Evolutionary conservation across 1,140 invertebrate genomes (phyloP).

Genomic region (Antheraea pernyi): DNA sequence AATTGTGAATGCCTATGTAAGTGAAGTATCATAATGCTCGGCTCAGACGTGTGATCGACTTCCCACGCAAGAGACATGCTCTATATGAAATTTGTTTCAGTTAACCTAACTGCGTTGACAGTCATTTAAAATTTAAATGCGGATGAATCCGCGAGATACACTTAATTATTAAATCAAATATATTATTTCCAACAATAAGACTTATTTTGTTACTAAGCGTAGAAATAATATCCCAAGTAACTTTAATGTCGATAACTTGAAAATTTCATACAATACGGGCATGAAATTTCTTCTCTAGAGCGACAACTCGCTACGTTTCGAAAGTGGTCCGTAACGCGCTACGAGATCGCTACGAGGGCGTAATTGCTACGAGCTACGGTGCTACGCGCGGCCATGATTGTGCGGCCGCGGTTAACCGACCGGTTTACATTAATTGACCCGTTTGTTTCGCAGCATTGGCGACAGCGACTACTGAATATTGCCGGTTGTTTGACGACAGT

Average conservation of each 20-base stretch:
- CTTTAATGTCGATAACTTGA: neutral
- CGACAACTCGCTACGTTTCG: constrained; percentile 3
- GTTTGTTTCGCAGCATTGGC: constrained; percentile 37
- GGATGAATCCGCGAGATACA: no score
- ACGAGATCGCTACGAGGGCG: constrained; percentile 30
- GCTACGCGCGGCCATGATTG: constrained; percentile 24
- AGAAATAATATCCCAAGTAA: neutral
- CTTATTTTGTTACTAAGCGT: no score
- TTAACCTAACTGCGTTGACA: no score
- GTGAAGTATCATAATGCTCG: no score
- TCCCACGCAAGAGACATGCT: no score
- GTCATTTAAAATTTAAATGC: no score
- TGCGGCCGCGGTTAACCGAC: constrained; percentile 27
- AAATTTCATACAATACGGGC: neutral
- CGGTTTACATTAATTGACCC: constrained; percentile 42
- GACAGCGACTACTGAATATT: constrained; percentile 28
- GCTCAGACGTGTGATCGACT: no score
- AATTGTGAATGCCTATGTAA: no score
- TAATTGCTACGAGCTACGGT: constrained; percentile 38
- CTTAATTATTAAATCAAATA: no score
- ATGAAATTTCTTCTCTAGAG: neutral
- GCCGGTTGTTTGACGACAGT: constrained; percentile 39
- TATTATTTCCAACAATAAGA: no score
- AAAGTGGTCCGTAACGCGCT: constrained; percentile 12
- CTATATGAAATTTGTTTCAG: no score